Evolutionary conservation across 2,113 vertebrate genomes (phyloP).

Genomic region (Thalassoma bifasciatum): DNA sequence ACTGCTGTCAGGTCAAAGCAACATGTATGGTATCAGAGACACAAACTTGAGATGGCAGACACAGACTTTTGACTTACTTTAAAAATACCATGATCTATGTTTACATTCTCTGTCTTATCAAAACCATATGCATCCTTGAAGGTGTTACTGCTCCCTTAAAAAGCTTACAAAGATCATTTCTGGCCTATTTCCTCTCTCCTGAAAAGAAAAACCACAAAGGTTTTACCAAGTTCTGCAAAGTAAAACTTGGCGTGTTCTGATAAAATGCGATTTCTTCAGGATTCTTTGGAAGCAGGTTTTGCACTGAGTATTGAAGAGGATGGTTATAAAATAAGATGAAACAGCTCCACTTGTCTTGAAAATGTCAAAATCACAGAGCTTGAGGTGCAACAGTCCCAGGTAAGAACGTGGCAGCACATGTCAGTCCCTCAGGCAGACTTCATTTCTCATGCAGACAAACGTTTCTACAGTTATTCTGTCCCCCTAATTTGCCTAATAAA

Average conservation of each 20-base stretch:
- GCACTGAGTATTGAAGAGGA: not conserved
- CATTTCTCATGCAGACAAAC: not conserved
- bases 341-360: not conserved
- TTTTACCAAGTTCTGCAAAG: too few relatives aligned
- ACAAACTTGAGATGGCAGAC: not conserved
- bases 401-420: slow-evolving; percentile 20
- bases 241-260: too few relatives aligned
- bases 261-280: not conserved
- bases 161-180: not conserved
- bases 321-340: not conserved
- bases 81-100: not conserved
- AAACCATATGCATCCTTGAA: not conserved
- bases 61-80: not conserved
- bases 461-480: not conserved
- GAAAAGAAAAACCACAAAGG: too few relatives aligned
- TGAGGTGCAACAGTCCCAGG: not conserved
- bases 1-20: slow-evolving; percentile 9
- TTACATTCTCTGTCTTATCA: not conserved
- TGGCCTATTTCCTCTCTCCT: too few relatives aligned
- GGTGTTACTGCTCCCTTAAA: not conserved
- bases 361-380: not conserved
- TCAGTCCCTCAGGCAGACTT: not conserved
- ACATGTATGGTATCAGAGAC: not conserved
- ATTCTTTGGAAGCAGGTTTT: not conserved
- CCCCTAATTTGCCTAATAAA: not conserved